Evolutionary conservation across 2,888 invertebrate species (phyloP).

Genomic region (Macaria liturata): DNA sequence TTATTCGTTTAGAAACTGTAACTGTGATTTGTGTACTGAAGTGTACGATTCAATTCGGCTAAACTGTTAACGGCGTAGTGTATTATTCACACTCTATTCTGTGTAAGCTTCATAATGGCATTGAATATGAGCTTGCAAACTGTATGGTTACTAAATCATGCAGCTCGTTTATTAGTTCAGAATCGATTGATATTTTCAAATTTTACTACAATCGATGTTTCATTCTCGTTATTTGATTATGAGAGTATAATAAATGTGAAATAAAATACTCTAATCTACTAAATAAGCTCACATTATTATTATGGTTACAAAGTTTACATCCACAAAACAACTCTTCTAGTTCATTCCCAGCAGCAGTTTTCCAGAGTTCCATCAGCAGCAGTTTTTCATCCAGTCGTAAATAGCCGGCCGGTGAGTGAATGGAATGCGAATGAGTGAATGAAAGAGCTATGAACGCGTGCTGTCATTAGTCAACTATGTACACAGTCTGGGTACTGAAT

Average conservation of each 20-base stretch:
- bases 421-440: constrained; percentile 62
- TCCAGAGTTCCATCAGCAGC: constrained; percentile 22
- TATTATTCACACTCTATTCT: too few species aligned
- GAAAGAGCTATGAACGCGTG: constrained; percentile 53
- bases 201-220: too few species aligned
- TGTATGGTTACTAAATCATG: too few species aligned
- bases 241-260: too few species aligned
- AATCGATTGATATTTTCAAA: too few species aligned
- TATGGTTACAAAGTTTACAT: background rate
- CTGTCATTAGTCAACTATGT: constrained; percentile 65
- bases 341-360: constrained; percentile 22
- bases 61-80: too few species aligned
- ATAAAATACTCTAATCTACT: too few species aligned
- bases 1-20: constrained; percentile 8
- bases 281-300: too few species aligned
- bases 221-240: too few species aligned
- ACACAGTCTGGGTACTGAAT: constrained; percentile 11
- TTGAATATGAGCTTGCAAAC: too few species aligned
- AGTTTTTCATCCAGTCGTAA: constrained; percentile 41
- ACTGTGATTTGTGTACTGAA: constrained; percentile 5
- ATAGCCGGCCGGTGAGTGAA: constrained; percentile 54
- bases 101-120: too few species aligned
- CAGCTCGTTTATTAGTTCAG: too few species aligned
- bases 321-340: constrained; percentile 7
- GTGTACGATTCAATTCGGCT: constrained; percentile 2